phyloP scores from a whole-genome alignment of 2,113 vertebrate genomes.

The Stegastes partitus region DNA sequence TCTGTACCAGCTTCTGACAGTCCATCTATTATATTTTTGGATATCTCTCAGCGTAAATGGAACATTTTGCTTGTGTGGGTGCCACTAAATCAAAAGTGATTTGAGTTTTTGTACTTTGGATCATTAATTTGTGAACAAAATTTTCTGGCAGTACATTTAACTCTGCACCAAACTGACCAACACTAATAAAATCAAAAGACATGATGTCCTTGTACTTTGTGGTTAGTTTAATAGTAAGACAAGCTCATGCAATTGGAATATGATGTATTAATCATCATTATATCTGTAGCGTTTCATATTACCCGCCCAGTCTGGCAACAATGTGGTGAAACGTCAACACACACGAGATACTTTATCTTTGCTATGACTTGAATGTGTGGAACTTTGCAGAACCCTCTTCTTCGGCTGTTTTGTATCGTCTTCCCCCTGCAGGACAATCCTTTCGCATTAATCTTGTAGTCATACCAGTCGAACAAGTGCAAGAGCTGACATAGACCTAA shows the following conservation, averaged over 20 bases:
- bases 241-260: neutral
- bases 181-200: neutral
- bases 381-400: neutral
- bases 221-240: neutral
- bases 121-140: neutral
- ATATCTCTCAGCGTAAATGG: neutral
- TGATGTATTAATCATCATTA: neutral
- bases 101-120: neutral
- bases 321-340: neutral
- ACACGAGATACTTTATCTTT: neutral
- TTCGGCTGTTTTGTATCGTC: neutral
- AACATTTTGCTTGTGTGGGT: neutral
- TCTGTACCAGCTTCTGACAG: neutral
- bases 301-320: neutral
- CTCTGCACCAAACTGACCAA: neutral
- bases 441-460: neutral
- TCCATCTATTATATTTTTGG: neutral
- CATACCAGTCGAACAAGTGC: slow-evolving; percentile 3
- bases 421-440: neutral
- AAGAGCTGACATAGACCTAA: neutral
- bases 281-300: neutral
- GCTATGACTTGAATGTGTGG: neutral
- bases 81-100: neutral
- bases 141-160: neutral
- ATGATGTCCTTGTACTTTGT: neutral